Base-by-base conservation (phyloP, 2,888 invertebrate genomes). In the Tholera decimalis region DNA sequence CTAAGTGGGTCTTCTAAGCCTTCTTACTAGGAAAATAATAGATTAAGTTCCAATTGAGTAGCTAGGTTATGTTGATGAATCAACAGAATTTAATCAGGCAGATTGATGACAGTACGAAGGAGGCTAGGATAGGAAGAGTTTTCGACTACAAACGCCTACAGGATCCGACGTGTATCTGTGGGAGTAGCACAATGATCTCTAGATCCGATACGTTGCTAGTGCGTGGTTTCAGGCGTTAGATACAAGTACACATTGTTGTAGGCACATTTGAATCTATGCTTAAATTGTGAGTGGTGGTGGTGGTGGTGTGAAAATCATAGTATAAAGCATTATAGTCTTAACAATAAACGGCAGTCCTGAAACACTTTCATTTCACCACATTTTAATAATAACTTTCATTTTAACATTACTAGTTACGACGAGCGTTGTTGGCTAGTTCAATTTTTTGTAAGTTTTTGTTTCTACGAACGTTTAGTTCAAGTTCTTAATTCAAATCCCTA, bases 171-270 rank as follows among this genome's bases (percentile, higher is more conserved):
- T 11, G 50, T 15, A 22, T 28, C 20, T 1, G 8, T 51, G 20
- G n/a, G 47, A 65, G 57, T 41, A 28, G 15, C 39, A 58, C 28
- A 41, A 41, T 49, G 15, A 49, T 68, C 35, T 20, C 11, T 22
- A 51, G 51, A 61, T 41, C 39, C 35, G 28, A 41, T 60, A 46
- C 11, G 13, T 60, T 37, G 22, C 30, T 18, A 9, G 30, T 56
- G 30, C 22, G 44, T 43, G 49, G 57, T 64, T 72, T 49, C 30
- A 67, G 39, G 30, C 41, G n/a, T 56, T 66, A 35, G 22, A 47
- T 47, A 24, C 22, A 30, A 46, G 28, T 43, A 35, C 35, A 59
- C 30, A 66, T 22, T 4, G 6, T 13, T 55, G 50, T 33, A 37
- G 44, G 44, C 5, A 35, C 28, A n/a, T 46, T 66, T 55, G 44